Conservation (phyloP, 1,140 invertebrate species). For the Diplogasteroides magnus region DNA sequence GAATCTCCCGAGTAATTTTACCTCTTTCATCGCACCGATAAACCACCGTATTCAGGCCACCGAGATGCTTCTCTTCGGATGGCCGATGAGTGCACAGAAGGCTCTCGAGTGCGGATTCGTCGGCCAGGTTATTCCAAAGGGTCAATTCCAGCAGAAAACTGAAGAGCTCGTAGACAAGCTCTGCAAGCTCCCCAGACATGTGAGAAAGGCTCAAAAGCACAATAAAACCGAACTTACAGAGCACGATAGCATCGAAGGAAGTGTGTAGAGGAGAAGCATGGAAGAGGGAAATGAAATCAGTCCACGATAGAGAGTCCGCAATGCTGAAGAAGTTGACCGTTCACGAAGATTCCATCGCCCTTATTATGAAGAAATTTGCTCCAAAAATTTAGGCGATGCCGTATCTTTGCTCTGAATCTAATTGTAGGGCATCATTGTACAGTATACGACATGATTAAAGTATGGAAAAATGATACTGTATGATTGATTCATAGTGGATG, state of each 20-base stretch:
- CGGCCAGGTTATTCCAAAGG: constrained; percentile 7
- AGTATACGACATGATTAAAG: too few species aligned
- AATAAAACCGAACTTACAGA: background rate
- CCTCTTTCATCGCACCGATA: background rate
- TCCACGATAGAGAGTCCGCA: background rate
- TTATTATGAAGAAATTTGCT: background rate
- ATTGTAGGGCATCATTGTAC: too few species aligned
- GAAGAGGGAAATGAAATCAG: background rate
- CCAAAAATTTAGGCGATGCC: too few species aligned
- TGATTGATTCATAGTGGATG: too few species aligned
- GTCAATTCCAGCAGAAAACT: constrained; percentile 12
- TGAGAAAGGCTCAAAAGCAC: background rate
- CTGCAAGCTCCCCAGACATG: background rate
- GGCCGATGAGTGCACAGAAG: background rate
- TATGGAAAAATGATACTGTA: too few species aligned
- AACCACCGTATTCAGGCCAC: background rate
- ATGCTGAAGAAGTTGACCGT: background rate
- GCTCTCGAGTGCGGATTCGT: constrained; percentile 22
- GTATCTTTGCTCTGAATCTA: too few species aligned
- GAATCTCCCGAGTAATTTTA: background rate
- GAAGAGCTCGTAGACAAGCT: constrained; percentile 7
- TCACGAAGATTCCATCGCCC: background rate
- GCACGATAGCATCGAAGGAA: background rate
- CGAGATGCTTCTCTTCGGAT: constrained; percentile 1
- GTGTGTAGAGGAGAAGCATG: background rate